Evolutionary conservation across 1,140 invertebrate species (phyloP), one percentile per base, ranked within the genome.

Genomic region (Adelges cooleyi): DNA sequence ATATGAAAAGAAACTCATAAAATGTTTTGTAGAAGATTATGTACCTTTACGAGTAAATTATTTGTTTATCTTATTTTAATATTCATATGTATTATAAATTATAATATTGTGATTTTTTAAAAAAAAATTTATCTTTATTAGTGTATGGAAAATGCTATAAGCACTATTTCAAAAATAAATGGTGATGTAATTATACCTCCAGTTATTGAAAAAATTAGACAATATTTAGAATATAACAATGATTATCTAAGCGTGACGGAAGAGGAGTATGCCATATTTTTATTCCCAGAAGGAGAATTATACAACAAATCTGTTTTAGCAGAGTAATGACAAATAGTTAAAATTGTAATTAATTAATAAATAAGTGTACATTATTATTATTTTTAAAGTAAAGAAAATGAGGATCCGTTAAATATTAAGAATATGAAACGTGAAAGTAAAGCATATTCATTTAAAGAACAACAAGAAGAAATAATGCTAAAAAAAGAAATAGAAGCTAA

Each of bases 381-480:
- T 33, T 33, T 33, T 33, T 33, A 33, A 33, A 67, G 66, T 17
- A 49, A 49, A 36, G 53, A 67, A 49, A 59, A 59, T 50, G 52
- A 54, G 25, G 54, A 67, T 49, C 46, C 8, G 0, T 42, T 38
- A 6, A 38, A 49, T 27, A 25, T 67, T 9, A 67, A 67, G 50
- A 69, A 69, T 66, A 48, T 98, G 72, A 95, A 94, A 76, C 80
- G 94, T 42, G 95, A 98, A 73, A 98, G 90, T 73, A 98, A 97
- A 78, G 89, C 86, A 2, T 98, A 98, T 74, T 95, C 92, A 17
- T 96, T 93, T 74, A 94, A 95, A 73, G 95, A 98, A 70, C 95
- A 98, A 74, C 79, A 95, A 71, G 95, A 95, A 73, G 95, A 98
- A 74, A 75, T 96, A 65, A 89, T 95, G 71, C 75, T 98, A 33